These are phyloP conservation scores for Galeruca laticollis DNA, from an alignment of 2,888 invertebrate species.

Conservation along the genomic window DNA sequence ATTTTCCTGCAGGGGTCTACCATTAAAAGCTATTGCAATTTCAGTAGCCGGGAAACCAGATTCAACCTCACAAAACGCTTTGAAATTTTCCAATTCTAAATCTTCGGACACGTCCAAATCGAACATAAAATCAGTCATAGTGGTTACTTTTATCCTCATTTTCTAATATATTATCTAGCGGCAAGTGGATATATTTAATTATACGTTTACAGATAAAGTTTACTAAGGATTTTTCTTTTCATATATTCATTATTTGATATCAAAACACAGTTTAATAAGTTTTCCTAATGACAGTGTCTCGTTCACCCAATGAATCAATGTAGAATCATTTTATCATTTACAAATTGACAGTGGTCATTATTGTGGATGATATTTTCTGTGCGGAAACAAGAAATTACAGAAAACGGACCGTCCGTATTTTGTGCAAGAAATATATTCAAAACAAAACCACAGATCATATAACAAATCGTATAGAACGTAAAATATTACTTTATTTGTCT, in stretches of 20 bases:
- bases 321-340: constrained; percentile 31
- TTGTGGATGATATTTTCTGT: constrained; percentile 3
- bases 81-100: constrained; percentile 94
- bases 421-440: too few species aligned
- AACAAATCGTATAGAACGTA: too few species aligned
- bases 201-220: constrained; percentile 5
- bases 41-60: constrained; percentile 85
- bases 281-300: constrained; percentile 25
- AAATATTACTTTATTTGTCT: too few species aligned
- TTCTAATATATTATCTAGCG: constrained; percentile 51
- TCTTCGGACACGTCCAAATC: constrained; percentile 93
- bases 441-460: too few species aligned
- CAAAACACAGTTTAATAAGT: constrained; percentile 17
- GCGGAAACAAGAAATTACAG: too few species aligned
- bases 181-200: background rate
- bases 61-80: constrained; percentile 92
- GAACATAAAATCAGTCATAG: constrained; percentile 89
- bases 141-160: constrained; percentile 96
- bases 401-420: too few species aligned
- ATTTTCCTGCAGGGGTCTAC: constrained; percentile 85
- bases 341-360: background rate
- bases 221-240: constrained; percentile 9
- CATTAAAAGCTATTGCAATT: constrained; percentile 88
- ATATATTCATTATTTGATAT: constrained; percentile 20
- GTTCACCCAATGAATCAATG: constrained; percentile 15